phyloP scores from a whole-genome alignment of 2,888 invertebrate species.

The Ichneumoninae sp. region DNA sequence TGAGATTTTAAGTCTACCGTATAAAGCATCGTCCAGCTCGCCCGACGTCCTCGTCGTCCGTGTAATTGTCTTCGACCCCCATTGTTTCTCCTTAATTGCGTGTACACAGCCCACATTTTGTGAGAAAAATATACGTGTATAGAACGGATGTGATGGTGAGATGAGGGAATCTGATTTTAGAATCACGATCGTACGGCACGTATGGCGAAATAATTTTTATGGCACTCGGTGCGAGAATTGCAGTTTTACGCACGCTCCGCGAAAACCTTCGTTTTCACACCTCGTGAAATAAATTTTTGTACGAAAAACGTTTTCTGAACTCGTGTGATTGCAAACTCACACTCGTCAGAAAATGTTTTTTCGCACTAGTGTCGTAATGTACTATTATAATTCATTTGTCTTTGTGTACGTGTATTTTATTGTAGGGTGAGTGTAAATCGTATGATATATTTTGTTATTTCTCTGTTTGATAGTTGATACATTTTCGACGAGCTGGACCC shows the following conservation, averaged over 20 bases:
- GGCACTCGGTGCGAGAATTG: too few species aligned
- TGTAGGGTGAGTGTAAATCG: neutral
- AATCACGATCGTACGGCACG: conserved; percentile 55
- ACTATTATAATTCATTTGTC: neutral
- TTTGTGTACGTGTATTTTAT: neutral
- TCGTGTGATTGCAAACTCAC: too few species aligned
- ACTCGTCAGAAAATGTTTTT: too few species aligned
- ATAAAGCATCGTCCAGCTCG: conserved; percentile 58
- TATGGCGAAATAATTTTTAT: conserved; percentile 38
- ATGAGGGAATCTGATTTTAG: conserved; percentile 55
- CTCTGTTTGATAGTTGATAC: neutral
- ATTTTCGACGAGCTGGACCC: conserved; percentile 62
- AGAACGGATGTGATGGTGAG: conserved; percentile 29
- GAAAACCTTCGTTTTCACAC: too few species aligned
- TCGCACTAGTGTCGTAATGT: too few species aligned
- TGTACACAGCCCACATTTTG: conserved; percentile 15
- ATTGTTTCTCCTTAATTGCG: conserved; percentile 30
- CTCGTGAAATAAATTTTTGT: too few species aligned
- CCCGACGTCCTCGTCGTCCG: conserved; percentile 16
- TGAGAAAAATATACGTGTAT: conserved; percentile 55
- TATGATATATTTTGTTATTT: neutral
- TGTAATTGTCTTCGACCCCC: conserved; percentile 17
- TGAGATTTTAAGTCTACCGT: conserved; percentile 36
- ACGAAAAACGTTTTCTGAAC: too few species aligned
- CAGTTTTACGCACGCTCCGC: too few species aligned